phyloP scores from a whole-genome alignment of 2,888 invertebrate species.

The Nemoura dubitans region DNA sequence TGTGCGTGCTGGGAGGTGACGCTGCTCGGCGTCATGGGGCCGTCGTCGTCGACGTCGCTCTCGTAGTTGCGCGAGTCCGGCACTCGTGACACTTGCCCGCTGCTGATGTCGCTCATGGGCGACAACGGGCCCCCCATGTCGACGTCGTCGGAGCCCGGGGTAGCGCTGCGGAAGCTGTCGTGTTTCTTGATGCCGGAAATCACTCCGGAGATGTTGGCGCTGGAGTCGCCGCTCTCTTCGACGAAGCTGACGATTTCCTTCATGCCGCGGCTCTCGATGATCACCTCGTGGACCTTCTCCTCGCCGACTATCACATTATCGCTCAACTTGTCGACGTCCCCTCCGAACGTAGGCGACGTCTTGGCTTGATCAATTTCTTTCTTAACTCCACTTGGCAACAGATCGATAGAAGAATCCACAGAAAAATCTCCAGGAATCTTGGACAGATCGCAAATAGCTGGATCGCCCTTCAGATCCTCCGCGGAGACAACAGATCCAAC shows the following conservation, averaged over 20 bases:
- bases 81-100: conserved; percentile 66
- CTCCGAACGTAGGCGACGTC: not conserved
- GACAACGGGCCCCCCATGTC: conserved; percentile 67
- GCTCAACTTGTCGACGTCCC: not conserved
- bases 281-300: conserved; percentile 30
- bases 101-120: conserved; percentile 71
- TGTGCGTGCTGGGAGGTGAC: conserved; percentile 73
- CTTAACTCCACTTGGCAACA: not conserved
- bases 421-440: not conserved
- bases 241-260: conserved; percentile 23
- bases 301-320: conserved; percentile 35
- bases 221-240: not conserved
- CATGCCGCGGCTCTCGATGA: not conserved
- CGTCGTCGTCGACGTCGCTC: conserved; percentile 67
- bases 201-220: conserved; percentile 16
- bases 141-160: conserved; percentile 68
- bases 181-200: conserved; percentile 41
- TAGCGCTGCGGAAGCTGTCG: conserved; percentile 57
- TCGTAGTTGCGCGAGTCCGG: conserved; percentile 58
- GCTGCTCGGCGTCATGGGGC: conserved; percentile 74
- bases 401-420: conserved; percentile 7
- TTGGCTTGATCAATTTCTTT: conserved; percentile 1
- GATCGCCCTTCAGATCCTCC: not conserved
- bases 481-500: conserved; percentile 16
- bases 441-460: not conserved